phyloP scores from a whole-genome alignment of 2,113 vertebrate species.

The Sminthopsis crassicaudata region DNA sequence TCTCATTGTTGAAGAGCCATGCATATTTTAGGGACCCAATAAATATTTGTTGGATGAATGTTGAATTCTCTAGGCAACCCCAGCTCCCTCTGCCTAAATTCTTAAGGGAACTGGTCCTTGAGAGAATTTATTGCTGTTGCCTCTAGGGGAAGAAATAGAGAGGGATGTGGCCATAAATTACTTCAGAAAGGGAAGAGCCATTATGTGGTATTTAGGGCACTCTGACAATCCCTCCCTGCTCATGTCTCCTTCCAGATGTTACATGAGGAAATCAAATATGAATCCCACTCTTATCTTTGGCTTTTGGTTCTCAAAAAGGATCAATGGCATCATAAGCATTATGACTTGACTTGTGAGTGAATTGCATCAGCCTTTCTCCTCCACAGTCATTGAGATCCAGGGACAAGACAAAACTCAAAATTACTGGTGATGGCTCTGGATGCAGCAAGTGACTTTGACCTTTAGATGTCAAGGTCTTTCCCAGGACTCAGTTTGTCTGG shows the following conservation, averaged over 20 bases:
- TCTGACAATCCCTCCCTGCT: not conserved
- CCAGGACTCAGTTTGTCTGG: too few relatives aligned
- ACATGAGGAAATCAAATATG: not conserved
- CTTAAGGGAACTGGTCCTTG: not conserved
- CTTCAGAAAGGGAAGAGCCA: not conserved
- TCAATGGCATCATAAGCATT: too few relatives aligned
- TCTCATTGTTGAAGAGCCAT: not conserved
- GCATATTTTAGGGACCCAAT: not conserved
- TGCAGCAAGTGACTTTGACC: too few relatives aligned
- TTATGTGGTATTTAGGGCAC: not conserved
- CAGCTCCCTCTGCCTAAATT: not conserved
- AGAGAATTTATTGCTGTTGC: not conserved
- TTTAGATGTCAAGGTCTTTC: too few relatives aligned
- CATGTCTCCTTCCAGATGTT: not conserved
- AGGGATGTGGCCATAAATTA: not conserved
- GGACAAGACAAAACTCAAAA: too few relatives aligned
- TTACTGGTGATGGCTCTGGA: too few relatives aligned
- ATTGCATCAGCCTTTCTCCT: too few relatives aligned
- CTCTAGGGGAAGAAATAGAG: not conserved
- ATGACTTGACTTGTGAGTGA: too few relatives aligned
- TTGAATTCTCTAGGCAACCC: not conserved
- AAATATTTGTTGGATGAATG: not conserved
- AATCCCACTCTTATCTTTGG: not conserved
- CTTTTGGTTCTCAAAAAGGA: too few relatives aligned
- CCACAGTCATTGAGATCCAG: too few relatives aligned